Evolutionary conservation across 2,797 vertebrate species (phyloP).

Genomic region (Poeciliopsis turneri): DNA sequence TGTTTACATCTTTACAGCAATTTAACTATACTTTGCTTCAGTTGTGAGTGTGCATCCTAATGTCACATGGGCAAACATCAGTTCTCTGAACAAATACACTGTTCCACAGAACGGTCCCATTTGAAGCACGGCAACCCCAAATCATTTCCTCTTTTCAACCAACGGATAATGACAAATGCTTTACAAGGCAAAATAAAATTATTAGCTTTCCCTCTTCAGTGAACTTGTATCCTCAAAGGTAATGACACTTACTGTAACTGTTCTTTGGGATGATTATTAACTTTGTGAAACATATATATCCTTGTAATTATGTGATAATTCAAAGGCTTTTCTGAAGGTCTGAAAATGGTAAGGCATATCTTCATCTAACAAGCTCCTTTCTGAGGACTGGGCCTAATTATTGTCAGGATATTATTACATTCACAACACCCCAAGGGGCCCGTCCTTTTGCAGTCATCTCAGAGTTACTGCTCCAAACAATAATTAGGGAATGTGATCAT

Average conservation of each 20-base stretch:
- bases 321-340: constrained; percentile 68
- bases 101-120: constrained; percentile 11
- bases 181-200: constrained; percentile 37
- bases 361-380: constrained; percentile 65
- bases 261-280: constrained; percentile 67
- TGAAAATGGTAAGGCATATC: constrained; percentile 66
- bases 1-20: not conserved
- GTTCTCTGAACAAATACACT: constrained; percentile 22
- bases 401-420: constrained; percentile 78
- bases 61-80: constrained; percentile 11
- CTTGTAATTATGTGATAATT: constrained; percentile 78
- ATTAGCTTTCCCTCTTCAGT: constrained; percentile 45
- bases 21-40: not conserved
- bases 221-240: constrained; percentile 58
- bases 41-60: not conserved
- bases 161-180: constrained; percentile 37
- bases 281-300: constrained; percentile 72
- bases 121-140: constrained; percentile 21
- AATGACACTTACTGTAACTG: constrained; percentile 61
- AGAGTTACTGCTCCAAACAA: constrained; percentile 67
- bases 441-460: constrained; percentile 65
- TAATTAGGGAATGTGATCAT: constrained; percentile 77
- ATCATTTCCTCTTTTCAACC: constrained; percentile 33
- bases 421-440: constrained; percentile 68
- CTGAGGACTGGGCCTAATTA: constrained; percentile 69